Percentiles rank a stretch among this genome's conserved stretches.
Conservation (phyloP, 2,113 vertebrate genomes). For the Herpetotheres cachinnans region DNA sequence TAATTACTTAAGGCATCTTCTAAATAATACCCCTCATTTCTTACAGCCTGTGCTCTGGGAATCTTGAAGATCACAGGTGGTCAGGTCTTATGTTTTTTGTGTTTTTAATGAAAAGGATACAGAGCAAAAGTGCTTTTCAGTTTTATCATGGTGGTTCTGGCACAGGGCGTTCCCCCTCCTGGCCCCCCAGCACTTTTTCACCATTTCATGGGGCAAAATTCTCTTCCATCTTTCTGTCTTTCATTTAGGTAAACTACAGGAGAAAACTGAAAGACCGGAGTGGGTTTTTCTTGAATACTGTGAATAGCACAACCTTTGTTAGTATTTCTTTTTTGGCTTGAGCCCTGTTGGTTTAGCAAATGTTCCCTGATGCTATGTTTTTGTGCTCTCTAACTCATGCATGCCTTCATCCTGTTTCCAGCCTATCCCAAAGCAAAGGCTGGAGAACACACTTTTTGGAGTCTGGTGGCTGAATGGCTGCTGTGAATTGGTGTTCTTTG, state of each 20-base stretch:
- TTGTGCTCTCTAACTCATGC: neutral
- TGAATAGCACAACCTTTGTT: neutral
- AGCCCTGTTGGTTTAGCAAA: neutral
- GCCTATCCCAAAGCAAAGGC: neutral
- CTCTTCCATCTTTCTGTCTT: neutral
- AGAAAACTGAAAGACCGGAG: neutral
- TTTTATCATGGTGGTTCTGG: neutral
- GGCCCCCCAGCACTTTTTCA: neutral
- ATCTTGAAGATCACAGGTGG: neutral
- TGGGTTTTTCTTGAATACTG: neutral
- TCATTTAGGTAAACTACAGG: neutral
- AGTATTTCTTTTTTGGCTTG: neutral
- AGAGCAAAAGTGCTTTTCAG: neutral
- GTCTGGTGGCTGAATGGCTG: neutral
- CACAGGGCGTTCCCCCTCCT: rapidly evolving
- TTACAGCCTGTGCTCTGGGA: neutral
- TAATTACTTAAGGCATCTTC: neutral
- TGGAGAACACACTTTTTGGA: neutral
- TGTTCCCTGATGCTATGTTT: neutral
- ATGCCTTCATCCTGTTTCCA: neutral
- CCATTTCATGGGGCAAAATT: neutral
- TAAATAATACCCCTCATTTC: neutral
- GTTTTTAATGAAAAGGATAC: neutral
- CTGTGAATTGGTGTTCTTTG: neutral
- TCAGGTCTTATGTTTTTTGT: neutral